phyloP scores from a whole-genome alignment of 2,113 vertebrate species.

The Sphyrna mokarran region DNA sequence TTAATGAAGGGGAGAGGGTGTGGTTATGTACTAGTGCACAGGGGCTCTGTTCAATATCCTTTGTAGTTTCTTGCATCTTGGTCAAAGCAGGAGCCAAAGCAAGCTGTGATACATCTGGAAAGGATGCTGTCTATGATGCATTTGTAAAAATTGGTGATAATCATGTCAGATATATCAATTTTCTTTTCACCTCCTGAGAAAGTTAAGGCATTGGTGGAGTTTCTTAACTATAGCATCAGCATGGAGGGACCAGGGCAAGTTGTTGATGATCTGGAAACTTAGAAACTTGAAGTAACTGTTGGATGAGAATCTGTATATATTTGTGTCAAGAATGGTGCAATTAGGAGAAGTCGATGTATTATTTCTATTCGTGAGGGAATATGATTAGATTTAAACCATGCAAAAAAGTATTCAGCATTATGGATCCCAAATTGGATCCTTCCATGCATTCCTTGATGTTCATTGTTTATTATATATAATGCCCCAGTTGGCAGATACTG shows the following conservation, averaged over 20 bases:
- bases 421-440: not conserved
- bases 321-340: not conserved
- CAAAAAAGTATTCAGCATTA: not conserved
- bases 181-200: no score
- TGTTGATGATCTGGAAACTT: no score
- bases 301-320: not conserved
- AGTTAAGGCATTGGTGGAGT: no score
- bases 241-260: no score
- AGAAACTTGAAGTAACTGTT: not conserved
- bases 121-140: no score
- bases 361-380: not conserved
- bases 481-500: not conserved
- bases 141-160: no score
- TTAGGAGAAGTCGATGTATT: not conserved
- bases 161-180: no score
- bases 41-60: not conserved
- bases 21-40: not conserved
- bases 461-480: not conserved
- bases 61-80: no score
- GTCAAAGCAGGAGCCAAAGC: no score
- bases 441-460: not conserved
- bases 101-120: no score
- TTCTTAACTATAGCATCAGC: no score
- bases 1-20: not conserved
- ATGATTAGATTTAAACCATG: not conserved